A percentile compares a stretch with the other conserved stretches of the same genome.
These are phyloP conservation scores for Marmota flaviventris DNA, from an alignment of 2,113 vertebrate species.

Conservation along the genomic window DNA sequence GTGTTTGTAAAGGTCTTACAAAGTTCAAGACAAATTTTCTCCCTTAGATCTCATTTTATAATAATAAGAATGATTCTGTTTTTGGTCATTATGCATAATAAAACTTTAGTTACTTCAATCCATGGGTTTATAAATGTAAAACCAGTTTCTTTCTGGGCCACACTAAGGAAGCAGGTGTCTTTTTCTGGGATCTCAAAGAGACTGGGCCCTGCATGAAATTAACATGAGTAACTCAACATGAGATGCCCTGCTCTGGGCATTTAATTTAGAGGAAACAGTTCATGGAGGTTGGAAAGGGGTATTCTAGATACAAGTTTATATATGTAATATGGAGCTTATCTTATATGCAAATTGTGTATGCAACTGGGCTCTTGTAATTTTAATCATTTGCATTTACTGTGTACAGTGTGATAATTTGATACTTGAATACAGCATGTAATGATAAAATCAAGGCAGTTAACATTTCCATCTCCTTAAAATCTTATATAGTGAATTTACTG, in stretches of 20 bases:
- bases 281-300: neutral
- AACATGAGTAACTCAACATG: neutral
- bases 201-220: neutral
- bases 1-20: constrained; percentile 33
- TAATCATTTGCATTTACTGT: neutral
- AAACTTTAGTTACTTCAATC: constrained; percentile 21
- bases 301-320: neutral
- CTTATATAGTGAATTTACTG: neutral
- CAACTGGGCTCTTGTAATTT: neutral
- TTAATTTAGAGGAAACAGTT: constrained; percentile 1
- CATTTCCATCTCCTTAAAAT: neutral
- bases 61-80: constrained; percentile 37
- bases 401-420: neutral
- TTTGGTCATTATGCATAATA: neutral
- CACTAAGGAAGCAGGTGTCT: neutral
- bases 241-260: neutral
- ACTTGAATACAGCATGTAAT: neutral
- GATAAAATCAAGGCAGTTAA: neutral
- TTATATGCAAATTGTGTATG: neutral
- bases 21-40: constrained; percentile 61
- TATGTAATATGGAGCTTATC: neutral
- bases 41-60: constrained; percentile 8
- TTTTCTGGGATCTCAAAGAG: constrained; percentile 38
- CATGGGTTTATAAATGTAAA: neutral
- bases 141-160: constrained; percentile 37